phyloP scores from a whole-genome alignment of 2,888 invertebrate genomes.

The Tetrapedia diversipes region DNA sequence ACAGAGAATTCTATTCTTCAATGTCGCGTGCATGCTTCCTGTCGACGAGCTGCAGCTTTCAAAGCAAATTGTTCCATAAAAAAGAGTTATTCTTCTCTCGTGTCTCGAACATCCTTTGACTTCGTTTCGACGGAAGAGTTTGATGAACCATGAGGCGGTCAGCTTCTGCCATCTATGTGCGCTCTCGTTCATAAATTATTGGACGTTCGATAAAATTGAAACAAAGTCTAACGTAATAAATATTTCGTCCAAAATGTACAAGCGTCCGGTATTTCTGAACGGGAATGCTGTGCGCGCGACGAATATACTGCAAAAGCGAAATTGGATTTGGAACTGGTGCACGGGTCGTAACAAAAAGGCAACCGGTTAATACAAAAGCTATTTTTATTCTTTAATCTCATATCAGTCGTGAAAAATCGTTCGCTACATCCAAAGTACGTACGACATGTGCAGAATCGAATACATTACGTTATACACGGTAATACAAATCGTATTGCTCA shows the following conservation, averaged over 20 bases:
- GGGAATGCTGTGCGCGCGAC: too few species aligned
- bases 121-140: too few species aligned
- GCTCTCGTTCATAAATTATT: too few species aligned
- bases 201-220: too few species aligned
- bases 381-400: slow-evolving; percentile 73
- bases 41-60: background rate
- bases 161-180: too few species aligned
- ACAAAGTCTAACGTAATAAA: too few species aligned
- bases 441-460: slow-evolving; percentile 73
- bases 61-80: background rate
- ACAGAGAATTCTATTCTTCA: background rate
- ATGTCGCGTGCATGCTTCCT: background rate
- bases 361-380: slow-evolving; percentile 68
- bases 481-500: slow-evolving; percentile 73
- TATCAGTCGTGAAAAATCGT: slow-evolving; percentile 74
- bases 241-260: too few species aligned
- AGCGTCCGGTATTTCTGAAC: too few species aligned
- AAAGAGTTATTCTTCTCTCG: background rate
- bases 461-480: slow-evolving; percentile 73
- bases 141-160: too few species aligned
- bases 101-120: too few species aligned
- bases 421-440: slow-evolving; percentile 73
- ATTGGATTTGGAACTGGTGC: background rate
- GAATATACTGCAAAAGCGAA: too few species aligned
- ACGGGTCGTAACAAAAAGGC: background rate